These are phyloP conservation scores for Sinocyclocheilus anshuiensis DNA, from an alignment of 2,113 vertebrate genomes.

Conservation along the genomic window DNA sequence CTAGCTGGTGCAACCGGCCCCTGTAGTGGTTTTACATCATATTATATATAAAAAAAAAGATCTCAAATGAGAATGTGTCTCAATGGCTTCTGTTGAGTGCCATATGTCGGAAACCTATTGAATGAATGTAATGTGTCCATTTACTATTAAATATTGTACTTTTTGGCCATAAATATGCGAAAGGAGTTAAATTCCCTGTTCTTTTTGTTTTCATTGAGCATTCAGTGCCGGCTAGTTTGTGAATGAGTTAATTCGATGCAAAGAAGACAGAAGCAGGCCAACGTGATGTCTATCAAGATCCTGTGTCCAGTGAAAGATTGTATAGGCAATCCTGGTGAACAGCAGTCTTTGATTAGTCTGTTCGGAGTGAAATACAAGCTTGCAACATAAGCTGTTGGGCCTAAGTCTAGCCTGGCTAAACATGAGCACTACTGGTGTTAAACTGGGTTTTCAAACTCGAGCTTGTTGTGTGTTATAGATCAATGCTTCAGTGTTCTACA, in stretches of 20 bases:
- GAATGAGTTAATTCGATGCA: background rate
- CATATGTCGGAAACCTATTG: background rate
- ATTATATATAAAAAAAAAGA: conserved; percentile 5
- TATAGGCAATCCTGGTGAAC: background rate
- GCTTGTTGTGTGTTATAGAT: no score
- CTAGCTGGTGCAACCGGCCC: no score
- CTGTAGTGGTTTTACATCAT: conserved; percentile 34
- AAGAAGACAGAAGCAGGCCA: background rate
- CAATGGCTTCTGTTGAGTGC: conserved; percentile 27
- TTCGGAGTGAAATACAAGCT: conserved; percentile 41
- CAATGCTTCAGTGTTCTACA: no score
- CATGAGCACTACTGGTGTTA: no score
- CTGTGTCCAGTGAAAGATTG: background rate
- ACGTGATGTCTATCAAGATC: background rate
- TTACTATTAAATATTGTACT: background rate
- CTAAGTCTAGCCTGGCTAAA: background rate
- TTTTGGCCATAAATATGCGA: background rate
- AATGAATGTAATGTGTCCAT: background rate
- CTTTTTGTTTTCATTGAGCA: background rate
- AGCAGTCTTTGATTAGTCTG: background rate
- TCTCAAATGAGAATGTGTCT: conserved; percentile 13
- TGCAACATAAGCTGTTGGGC: conserved; percentile 35
- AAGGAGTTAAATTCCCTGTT: background rate
- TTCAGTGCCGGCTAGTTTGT: background rate
- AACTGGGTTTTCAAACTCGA: no score